Conservation (phyloP, 92 coral and sea anemone species). For the Nematostella vectensis region DNA sequence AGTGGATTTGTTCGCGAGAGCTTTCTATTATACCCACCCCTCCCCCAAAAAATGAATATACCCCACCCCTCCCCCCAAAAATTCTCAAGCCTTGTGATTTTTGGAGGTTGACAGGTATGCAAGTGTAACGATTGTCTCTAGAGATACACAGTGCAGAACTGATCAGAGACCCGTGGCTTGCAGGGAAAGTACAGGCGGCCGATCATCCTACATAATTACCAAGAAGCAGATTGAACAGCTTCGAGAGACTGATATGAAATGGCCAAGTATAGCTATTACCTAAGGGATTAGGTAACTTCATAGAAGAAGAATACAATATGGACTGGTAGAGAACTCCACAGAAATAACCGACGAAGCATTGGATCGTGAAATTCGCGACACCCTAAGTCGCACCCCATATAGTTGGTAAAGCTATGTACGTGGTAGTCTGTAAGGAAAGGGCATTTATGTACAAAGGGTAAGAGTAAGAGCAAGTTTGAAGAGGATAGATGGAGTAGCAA, state of each 20-base stretch:
- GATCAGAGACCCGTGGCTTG: constrained; percentile 14
- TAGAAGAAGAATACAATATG: constrained; percentile 39
- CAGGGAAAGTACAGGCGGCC: constrained; percentile 43
- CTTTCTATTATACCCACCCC: no score
- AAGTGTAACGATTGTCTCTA: no score
- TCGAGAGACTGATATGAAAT: constrained; percentile 54
- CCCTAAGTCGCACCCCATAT: constrained; percentile 41
- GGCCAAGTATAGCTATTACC: constrained; percentile 32
- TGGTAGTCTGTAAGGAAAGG: constrained; percentile 53
- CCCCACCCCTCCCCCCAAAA: no score
- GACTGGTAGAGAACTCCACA: constrained; percentile 37
- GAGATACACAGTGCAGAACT: no score
- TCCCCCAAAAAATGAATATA: no score
- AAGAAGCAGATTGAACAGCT: constrained; percentile 39
- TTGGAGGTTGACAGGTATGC: no score
- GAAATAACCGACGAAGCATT: constrained; percentile 38
- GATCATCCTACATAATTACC: constrained; percentile 27
- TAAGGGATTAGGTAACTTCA: constrained; percentile 7
- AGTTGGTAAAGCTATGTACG: constrained; percentile 55
- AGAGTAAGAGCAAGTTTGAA: constrained; percentile 44
- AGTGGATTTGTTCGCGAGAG: no score
- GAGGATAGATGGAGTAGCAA: constrained; percentile 46
- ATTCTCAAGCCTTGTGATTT: no score
- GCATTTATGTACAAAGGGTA: constrained; percentile 46
- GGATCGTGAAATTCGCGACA: constrained; percentile 28